Percentiles rank a stretch among this genome's conserved stretches.
Evolutionary conservation across 2,888 invertebrate genomes (phyloP).

Genomic region (Hypomecis atomaria): DNA sequence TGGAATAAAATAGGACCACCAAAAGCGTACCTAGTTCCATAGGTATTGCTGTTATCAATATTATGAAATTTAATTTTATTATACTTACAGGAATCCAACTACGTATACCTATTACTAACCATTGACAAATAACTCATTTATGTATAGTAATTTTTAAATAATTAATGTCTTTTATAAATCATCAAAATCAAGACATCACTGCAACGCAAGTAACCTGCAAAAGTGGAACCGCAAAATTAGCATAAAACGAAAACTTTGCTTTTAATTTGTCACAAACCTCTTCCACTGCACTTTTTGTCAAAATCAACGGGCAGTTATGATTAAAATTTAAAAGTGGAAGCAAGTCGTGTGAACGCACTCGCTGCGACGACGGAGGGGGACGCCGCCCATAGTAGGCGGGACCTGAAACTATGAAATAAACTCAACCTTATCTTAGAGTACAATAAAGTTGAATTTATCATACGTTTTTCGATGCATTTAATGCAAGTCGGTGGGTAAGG

Average conservation of each 20-base stretch:
- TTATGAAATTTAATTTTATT: too few relatives aligned
- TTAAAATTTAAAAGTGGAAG: slow-evolving; percentile 80
- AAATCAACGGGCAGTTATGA: slow-evolving; percentile 76
- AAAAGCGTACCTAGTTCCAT: too few relatives aligned
- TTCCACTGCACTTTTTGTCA: slow-evolving; percentile 71
- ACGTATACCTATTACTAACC: too few relatives aligned
- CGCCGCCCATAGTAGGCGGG: slow-evolving; percentile 82
- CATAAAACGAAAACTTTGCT: slow-evolving; percentile 43
- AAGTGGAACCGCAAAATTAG: slow-evolving; percentile 2
- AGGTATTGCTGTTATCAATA: too few relatives aligned
- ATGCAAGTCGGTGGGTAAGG: slow-evolving; percentile 72
- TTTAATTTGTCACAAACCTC: slow-evolving; percentile 62
- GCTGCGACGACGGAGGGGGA: slow-evolving; percentile 68
- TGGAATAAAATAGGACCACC: too few relatives aligned
- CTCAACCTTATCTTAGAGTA: slow-evolving; percentile 40
- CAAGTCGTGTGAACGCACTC: slow-evolving; percentile 76
- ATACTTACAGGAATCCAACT: too few relatives aligned
- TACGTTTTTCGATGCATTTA: slow-evolving; percentile 60
- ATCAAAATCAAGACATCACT: slow-evolving; percentile 1
- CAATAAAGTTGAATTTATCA: slow-evolving; percentile 44
- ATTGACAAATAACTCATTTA: too few relatives aligned
- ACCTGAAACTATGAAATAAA: slow-evolving; percentile 49
- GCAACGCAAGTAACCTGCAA: neutral
- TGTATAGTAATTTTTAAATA: too few relatives aligned
- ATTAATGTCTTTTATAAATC: neutral